Conservation (phyloP, 2,797 vertebrate species). For the Diglossa cyanea region DNA sequence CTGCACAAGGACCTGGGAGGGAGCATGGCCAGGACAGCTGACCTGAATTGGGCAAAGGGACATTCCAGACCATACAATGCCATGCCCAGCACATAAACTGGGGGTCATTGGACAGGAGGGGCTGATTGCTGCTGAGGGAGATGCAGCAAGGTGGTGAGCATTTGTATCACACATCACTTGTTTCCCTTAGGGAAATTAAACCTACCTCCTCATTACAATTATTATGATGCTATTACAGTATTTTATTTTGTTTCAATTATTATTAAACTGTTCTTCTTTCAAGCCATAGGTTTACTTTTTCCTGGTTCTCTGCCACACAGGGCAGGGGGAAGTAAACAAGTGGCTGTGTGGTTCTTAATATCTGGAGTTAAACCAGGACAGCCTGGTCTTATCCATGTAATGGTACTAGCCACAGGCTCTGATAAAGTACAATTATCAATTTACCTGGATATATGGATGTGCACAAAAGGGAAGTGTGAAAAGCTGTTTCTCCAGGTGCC, state of each 20-base stretch:
- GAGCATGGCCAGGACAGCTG: not conserved
- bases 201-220: not conserved
- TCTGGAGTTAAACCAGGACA: not conserved
- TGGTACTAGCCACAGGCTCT: not conserved
- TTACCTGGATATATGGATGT: not conserved
- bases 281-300: not conserved
- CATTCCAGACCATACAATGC: not conserved
- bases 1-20: not conserved
- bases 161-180: not conserved
- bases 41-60: accelerated
- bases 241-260: not conserved
- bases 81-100: not conserved
- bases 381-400: accelerated
- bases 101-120: not conserved
- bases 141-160: not conserved
- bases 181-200: not conserved
- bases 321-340: not conserved
- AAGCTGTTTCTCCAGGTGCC: not conserved
- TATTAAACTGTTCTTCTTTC: not conserved
- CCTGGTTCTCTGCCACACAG: not conserved
- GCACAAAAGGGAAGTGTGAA: not conserved
- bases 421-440: not conserved
- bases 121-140: not conserved
- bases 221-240: not conserved
- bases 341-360: not conserved